Conservation (phyloP, 2,113 vertebrate species). For the Alectura lathami region DNA sequence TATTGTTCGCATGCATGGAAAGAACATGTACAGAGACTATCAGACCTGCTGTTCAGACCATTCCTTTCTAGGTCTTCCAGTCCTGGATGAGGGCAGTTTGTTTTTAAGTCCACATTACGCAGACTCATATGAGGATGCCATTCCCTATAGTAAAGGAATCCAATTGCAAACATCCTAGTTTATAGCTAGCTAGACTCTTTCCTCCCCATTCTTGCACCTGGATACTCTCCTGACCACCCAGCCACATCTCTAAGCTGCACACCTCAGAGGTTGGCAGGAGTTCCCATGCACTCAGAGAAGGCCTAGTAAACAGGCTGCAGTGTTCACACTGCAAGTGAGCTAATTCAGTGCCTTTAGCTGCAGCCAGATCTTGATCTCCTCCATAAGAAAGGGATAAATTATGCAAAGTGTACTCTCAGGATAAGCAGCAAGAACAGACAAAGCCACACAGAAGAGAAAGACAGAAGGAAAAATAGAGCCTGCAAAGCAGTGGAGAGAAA, state of each 20-base stretch:
- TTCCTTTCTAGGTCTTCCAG: not conserved
- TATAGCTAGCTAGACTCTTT: not conserved
- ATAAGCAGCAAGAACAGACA: not conserved
- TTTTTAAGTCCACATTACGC: not conserved
- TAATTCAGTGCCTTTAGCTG: slow-evolving; percentile 10
- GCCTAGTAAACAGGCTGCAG: not conserved
- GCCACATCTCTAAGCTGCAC: not conserved
- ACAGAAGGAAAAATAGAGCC: not conserved
- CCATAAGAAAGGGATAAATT: slow-evolving; percentile 43
- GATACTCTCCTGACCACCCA: not conserved
- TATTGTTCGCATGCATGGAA: not conserved
- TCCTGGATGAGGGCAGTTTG: not conserved
- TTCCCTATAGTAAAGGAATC: not conserved
- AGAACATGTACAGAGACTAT: not conserved
- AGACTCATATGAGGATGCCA: not conserved
- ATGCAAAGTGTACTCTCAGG: not conserved
- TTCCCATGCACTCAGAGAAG: not conserved
- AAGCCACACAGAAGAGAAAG: not conserved
- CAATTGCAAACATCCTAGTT: not conserved
- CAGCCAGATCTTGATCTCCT: slow-evolving; percentile 28
- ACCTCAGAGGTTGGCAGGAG: not conserved
- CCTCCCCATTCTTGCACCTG: not conserved
- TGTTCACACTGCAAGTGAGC: slow-evolving; percentile 11
- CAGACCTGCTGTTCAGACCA: not conserved
- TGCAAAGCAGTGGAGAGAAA: not conserved